Evolutionary conservation across 2,113 vertebrate species (phyloP).

Genomic region (Pseudorectes ferrugineus): DNA sequence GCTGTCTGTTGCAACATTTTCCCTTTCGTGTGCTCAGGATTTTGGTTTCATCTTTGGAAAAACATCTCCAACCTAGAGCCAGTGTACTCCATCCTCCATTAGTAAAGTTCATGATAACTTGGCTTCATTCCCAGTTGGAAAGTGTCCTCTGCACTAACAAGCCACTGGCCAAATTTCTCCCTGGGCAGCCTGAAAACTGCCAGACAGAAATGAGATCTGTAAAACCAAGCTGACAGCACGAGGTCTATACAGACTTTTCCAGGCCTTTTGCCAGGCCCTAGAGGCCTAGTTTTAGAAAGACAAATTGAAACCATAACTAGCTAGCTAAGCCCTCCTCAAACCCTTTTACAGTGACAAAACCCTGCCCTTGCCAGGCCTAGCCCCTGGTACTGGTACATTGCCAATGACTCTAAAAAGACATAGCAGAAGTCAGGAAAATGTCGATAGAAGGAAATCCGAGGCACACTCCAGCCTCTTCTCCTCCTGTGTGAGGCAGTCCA

Average conservation of each 20-base stretch:
- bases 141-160: background rate
- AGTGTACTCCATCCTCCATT: background rate
- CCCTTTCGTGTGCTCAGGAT: background rate
- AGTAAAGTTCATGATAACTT: background rate
- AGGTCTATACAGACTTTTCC: constrained; percentile 36
- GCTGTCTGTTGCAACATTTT: background rate
- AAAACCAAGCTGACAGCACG: constrained; percentile 4
- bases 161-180: constrained; percentile 11
- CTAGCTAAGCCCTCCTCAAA: background rate
- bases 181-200: constrained; percentile 31
- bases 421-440: background rate
- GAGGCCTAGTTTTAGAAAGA: constrained; percentile 43
- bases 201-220: constrained; percentile 39
- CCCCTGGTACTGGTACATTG: background rate
- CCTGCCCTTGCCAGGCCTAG: background rate
- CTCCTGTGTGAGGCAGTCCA: background rate
- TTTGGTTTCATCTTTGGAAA: constrained; percentile 6
- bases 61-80: background rate
- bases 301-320: constrained; percentile 33
- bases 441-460: background rate
- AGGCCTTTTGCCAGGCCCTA: constrained; percentile 46
- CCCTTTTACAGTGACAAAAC: background rate
- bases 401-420: background rate
- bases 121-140: background rate
- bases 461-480: background rate